Evolutionary conservation across 1,140 invertebrate genomes (phyloP).

Genomic region (Brachionus paranguensis): DNA sequence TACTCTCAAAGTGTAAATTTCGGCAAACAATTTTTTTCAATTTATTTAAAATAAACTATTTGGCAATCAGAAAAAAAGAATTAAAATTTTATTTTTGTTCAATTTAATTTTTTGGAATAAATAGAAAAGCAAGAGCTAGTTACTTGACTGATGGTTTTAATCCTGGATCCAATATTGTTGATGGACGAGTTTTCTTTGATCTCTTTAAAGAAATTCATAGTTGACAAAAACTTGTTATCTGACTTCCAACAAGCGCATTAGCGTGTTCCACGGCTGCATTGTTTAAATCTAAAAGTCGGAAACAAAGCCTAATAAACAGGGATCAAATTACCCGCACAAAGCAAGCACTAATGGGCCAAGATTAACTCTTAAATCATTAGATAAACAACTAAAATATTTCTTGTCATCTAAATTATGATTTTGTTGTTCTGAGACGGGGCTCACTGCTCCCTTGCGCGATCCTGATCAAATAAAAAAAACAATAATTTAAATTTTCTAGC

Average conservation of each 20-base stretch:
- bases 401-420: background rate
- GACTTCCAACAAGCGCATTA: background rate
- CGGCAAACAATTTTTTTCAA: no score
- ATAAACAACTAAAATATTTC: background rate
- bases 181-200: constrained; percentile 29
- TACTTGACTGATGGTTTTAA: constrained; percentile 36
- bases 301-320: background rate
- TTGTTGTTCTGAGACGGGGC: background rate
- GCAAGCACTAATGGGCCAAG: background rate
- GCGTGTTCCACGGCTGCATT: background rate
- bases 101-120: no score
- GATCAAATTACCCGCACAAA: background rate
- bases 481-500: background rate
- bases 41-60: no score
- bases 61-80: no score
- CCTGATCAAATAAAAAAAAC: background rate
- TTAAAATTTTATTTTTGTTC: no score
- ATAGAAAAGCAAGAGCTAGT: background rate
- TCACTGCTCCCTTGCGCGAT: background rate
- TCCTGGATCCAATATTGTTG: background rate
- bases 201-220: constrained; percentile 36
- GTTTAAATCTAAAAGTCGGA: background rate
- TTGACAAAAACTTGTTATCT: background rate
- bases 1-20: no score
- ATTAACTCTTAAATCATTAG: background rate